Evolutionary conservation across 2,113 vertebrate genomes (phyloP).

Genomic region (Nycticorax nycticorax): DNA sequence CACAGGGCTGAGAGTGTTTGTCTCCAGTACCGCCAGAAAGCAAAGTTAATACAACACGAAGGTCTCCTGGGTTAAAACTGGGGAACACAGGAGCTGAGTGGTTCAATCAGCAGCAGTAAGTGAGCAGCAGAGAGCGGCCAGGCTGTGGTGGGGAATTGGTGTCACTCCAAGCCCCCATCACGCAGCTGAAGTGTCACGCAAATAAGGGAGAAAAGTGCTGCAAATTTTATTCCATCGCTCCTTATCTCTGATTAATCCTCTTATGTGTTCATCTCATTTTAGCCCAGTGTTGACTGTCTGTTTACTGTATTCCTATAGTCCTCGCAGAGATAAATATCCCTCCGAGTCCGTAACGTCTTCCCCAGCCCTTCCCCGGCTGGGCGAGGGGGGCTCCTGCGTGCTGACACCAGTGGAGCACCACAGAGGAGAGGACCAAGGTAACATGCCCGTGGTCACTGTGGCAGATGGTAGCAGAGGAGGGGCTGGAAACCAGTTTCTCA

Average conservation of each 20-base stretch:
- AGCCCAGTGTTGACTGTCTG: not conserved
- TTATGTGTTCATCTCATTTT: not conserved
- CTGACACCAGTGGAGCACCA: not conserved
- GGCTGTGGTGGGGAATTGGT: not conserved
- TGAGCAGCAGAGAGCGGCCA: not conserved
- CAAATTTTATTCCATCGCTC: not conserved
- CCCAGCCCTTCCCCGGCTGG: not conserved
- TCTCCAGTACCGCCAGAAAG: not conserved
- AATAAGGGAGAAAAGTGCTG: not conserved
- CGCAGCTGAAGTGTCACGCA: not conserved
- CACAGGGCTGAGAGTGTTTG: rapidly evolving
- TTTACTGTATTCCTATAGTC: not conserved
- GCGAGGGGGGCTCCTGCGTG: not conserved
- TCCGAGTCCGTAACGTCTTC: not conserved
- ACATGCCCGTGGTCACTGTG: rapidly evolving
- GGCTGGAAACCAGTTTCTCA: not conserved
- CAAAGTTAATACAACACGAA: not conserved
- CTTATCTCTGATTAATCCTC: slow-evolving; percentile 49
- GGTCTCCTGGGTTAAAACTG: not conserved
- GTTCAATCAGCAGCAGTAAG: not conserved
- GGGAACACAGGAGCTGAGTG: not conserved
- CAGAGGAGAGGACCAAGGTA: not conserved
- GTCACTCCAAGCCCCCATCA: not conserved
- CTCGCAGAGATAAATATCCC: not conserved
- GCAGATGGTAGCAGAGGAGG: not conserved